These are phyloP conservation scores for Probaryconus sp. DNA, from an alignment of 1,140 invertebrate genomes.

Conservation along the genomic window DNA sequence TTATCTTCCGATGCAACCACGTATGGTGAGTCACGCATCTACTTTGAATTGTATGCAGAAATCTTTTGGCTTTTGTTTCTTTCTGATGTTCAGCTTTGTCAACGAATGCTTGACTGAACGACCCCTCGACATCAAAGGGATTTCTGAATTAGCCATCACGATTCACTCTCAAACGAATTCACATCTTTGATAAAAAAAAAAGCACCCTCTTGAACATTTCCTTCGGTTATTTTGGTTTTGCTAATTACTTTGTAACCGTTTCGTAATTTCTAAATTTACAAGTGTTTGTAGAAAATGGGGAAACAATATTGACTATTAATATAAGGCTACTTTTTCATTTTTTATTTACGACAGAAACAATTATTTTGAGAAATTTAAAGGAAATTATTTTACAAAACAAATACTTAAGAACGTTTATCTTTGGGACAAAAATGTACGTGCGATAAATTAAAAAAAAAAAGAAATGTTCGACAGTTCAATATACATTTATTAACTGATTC, in stretches of 20 bases:
- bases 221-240: slow-evolving; percentile 24
- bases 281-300: too few relatives aligned
- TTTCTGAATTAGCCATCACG: slow-evolving; percentile 43
- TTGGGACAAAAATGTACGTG: too few relatives aligned
- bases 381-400: too few relatives aligned
- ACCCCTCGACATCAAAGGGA: slow-evolving; percentile 58
- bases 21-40: slow-evolving; percentile 49
- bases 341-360: too few relatives aligned
- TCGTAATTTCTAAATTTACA: too few relatives aligned
- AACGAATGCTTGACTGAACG: slow-evolving; percentile 49
- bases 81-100: slow-evolving; percentile 41
- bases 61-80: slow-evolving; percentile 58
- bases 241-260: slow-evolving; percentile 8
- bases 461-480: too few relatives aligned
- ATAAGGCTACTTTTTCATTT: too few relatives aligned
- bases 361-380: too few relatives aligned
- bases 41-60: slow-evolving; percentile 49
- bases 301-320: too few relatives aligned
- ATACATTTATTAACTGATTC: too few relatives aligned
- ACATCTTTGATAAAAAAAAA: slow-evolving; percentile 35
- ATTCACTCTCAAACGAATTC: slow-evolving; percentile 29
- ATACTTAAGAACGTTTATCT: too few relatives aligned
- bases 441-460: too few relatives aligned
- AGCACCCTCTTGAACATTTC: slow-evolving; percentile 24
- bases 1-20: slow-evolving; percentile 41